Evolutionary conservation across 2,888 invertebrate species (phyloP), one percentile per base, ranked within the genome.

Genomic region (Clistopyga incitator): DNA sequence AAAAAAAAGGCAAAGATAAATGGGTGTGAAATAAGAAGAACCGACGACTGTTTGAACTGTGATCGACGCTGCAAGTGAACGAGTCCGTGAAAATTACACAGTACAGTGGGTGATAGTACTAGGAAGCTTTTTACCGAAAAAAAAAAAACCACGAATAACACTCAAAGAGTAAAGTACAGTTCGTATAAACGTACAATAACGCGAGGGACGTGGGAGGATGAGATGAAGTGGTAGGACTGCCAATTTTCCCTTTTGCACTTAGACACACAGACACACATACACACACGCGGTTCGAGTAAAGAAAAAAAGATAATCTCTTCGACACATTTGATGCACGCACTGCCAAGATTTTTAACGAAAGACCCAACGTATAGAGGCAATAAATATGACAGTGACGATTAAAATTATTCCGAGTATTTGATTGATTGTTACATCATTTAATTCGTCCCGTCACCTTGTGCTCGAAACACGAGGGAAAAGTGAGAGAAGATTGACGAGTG

Each of bases 251-350:
- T 56, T 56, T 25, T 0, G 25, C 29, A 50, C 29, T 10, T 11
- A 45, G 34, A 61, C 13, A 50, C 15, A 64, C 10, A 74, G 25
- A n/a, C 8, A 6, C 6, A 50, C 72, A 45, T 3, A 52, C 13
- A 15, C 38, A 13, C 8, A 42, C 11, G 59, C 18, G 4, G 0
- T 15, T 4, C 50, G n/a, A 52, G 38, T 38, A 38, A 10, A 38
- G 38, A 38, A 38, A 10, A 38, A 38, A 38, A 47, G 47, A 68
- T 54, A 34, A 11, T 20, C 18, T 45, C 34, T 23, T 42, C 45
- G 15, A 52, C 54, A 18, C 11, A 52, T 76, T 76, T 79, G 71
- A 79, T 83, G 70, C 76, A 83, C 80, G 83, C 83, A 83, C 79
- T 80, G 76, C 83, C 83, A 83, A 83, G 71, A 76, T 34, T 56